Conservation (phyloP, 2,888 invertebrate species). For the Chrysopilus asiliformis region DNA sequence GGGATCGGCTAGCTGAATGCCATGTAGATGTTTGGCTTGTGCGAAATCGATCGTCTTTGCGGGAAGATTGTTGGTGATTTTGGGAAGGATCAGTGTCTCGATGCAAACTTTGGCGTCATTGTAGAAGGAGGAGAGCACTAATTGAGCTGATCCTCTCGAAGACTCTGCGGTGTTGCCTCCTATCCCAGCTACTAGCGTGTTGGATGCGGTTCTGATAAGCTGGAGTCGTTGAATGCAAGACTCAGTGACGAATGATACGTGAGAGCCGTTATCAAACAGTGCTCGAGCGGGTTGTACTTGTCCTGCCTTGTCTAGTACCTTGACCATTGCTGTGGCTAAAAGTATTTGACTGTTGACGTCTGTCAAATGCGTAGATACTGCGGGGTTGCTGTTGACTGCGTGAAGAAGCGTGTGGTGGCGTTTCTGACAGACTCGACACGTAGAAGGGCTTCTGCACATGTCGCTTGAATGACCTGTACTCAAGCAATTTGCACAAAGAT, state of each 20-base stretch:
- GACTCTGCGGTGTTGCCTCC: conserved; percentile 3
- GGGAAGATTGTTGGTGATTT: conserved; percentile 13
- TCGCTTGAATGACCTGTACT: no score
- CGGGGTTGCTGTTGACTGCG: no score
- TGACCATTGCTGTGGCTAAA: conserved; percentile 7
- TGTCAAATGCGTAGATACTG: no score
- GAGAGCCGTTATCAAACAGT: conserved; percentile 9
- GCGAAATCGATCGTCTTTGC: conserved; percentile 2
- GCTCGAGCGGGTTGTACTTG: conserved; percentile 4
- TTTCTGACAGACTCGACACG: no score
- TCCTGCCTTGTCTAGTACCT: conserved; percentile 1
- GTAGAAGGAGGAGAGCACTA: no score
- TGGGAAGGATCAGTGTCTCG: conserved; percentile 7
- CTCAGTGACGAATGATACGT: conserved; percentile 12
- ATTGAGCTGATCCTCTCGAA: no score
- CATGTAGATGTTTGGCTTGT: conserved; percentile 8
- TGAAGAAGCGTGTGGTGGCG: no score
- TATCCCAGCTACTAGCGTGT: conserved; percentile 10
- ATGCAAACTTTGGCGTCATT: conserved; percentile 3
- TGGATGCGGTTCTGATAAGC: conserved; percentile 6
- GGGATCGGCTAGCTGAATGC: conserved; percentile 11
- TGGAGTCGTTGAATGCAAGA: conserved; percentile 10
- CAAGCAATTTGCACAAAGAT: no score
- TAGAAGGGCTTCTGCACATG: no score
- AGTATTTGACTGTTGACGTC: conserved; percentile 3